Percentiles rank a stretch among this genome's conserved stretches.
phyloP scores from a whole-genome alignment of 2,888 invertebrate genomes.

The Pomacea canaliculata region DNA sequence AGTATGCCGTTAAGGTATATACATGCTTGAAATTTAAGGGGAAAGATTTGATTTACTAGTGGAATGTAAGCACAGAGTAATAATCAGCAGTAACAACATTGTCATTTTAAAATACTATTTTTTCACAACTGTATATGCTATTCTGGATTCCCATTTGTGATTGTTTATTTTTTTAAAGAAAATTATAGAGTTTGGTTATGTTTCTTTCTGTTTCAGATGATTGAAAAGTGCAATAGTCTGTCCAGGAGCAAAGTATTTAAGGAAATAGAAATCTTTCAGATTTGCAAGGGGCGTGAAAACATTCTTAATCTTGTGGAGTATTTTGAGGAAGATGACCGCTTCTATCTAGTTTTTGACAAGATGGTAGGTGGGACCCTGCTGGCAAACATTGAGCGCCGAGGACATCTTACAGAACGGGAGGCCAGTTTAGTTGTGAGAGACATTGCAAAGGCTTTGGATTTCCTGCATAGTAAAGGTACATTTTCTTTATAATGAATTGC shows the following conservation, averaged over 20 bases:
- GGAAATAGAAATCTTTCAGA: conserved; percentile 98
- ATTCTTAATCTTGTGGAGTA: conserved; percentile 95
- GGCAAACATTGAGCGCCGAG: conserved; percentile 91
- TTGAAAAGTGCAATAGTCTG: conserved; percentile 94
- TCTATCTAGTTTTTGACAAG: conserved; percentile 98
- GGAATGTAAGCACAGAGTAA: too few species aligned
- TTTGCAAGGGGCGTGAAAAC: conserved; percentile 96
- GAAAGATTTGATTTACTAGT: too few species aligned
- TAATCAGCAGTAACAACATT: too few species aligned
- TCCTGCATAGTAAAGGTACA: conserved; percentile 88
- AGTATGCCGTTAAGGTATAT: conserved; percentile 90
- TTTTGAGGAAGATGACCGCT: conserved; percentile 89
- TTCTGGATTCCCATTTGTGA: too few species aligned
- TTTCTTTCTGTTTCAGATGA: conserved; percentile 74
- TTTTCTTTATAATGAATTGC: background rate
- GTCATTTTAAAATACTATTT: too few species aligned
- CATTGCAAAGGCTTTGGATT: conserved; percentile 93
- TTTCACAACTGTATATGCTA: too few species aligned
- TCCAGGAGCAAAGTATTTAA: conserved; percentile 95
- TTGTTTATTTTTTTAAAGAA: too few species aligned
- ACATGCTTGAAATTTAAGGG: background rate
- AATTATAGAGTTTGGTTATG: background rate
- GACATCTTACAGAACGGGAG: conserved; percentile 94
- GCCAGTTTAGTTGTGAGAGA: conserved; percentile 94
- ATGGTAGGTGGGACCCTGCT: conserved; percentile 93